Percentiles rank a stretch among this genome's conserved stretches.
phyloP scores from a whole-genome alignment of 2,113 vertebrate genomes.

The Pithys albifrons region DNA sequence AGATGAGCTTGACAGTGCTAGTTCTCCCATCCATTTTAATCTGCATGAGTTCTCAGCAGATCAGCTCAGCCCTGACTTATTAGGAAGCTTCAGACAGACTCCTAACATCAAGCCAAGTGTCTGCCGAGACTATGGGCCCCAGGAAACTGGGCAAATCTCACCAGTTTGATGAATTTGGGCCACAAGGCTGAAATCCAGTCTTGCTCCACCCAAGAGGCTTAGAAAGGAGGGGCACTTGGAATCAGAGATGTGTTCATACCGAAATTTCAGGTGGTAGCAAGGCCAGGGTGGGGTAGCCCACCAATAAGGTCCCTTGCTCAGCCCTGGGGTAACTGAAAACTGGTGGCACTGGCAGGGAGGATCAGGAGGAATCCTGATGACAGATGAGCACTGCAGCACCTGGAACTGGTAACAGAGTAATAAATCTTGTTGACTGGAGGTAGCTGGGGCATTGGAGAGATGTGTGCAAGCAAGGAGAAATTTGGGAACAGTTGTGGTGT shows the following conservation, averaged over 20 bases:
- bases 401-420: rapidly evolving
- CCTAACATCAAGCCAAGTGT: neutral
- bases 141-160: neutral
- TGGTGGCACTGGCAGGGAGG: neutral
- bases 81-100: neutral
- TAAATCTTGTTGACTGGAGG: rapidly evolving
- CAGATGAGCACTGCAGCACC: neutral
- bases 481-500: rapidly evolving
- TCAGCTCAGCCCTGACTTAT: neutral
- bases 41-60: neutral
- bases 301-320: neutral
- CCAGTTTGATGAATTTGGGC: neutral
- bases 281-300: neutral
- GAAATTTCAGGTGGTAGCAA: neutral
- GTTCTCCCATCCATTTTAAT: neutral
- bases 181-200: neutral
- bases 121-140: rapidly evolving
- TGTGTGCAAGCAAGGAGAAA: rapidly evolving
- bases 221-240: neutral
- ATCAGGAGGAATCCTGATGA: neutral
- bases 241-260: neutral
- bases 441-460: rapidly evolving
- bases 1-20: neutral
- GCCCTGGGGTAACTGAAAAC: neutral
- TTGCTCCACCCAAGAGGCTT: neutral